Evolutionary conservation across 92 coral and sea anemone species (phyloP), one percentile per base, ranked within the genome.

Genomic region (Epizoanthus rinbou): DNA sequence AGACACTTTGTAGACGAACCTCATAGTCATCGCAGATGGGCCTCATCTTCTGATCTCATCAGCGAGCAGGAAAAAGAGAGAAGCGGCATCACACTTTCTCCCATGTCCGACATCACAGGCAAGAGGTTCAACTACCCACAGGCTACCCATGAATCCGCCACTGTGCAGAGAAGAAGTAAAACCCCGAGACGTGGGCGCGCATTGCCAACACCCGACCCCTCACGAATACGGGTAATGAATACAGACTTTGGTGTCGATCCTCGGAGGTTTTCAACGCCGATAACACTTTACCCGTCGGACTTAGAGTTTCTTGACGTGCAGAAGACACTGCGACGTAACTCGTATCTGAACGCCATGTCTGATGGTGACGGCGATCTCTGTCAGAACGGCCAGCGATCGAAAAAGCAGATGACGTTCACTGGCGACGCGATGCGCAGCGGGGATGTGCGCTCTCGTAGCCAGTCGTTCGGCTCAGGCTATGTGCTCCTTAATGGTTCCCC

Each of bases 1-100:
- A 81, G 85, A 43, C 81, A 79, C 8, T 64, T 76, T 70, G 80
- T 69, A 19, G 85, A 70, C 60, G 89, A 74, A 11, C 65, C 71
- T 65, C 83, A 84, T 56, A 87, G 85, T 23, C 90, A 86, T 53
- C 88, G 94, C 18, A 91, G 87, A 73, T 93, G 97, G 97, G 92
- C 97, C 25, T 93, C 97, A 13, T 90, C 97, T 3, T 93, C 97
- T 15, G 97, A 93, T 65, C 89, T 93, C 58, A 86, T 93, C 41
- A 86, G 90, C 73, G 97, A 93, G 62, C 93, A 92, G 75, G 90
- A 86, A 78, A 86, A 90, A 64, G 91, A 86, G 70, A 78, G 72
- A 45, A 78, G 82, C 10, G 85, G 86, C 43, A 91, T 93, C 39
- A 88, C 94, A 21, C 85, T 93, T 11, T 91, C 97, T 10, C 91